These are phyloP conservation scores for Montipora foliosa DNA, from an alignment of 64 coral and sea anemone genomes.

Conservation along the genomic window DNA sequence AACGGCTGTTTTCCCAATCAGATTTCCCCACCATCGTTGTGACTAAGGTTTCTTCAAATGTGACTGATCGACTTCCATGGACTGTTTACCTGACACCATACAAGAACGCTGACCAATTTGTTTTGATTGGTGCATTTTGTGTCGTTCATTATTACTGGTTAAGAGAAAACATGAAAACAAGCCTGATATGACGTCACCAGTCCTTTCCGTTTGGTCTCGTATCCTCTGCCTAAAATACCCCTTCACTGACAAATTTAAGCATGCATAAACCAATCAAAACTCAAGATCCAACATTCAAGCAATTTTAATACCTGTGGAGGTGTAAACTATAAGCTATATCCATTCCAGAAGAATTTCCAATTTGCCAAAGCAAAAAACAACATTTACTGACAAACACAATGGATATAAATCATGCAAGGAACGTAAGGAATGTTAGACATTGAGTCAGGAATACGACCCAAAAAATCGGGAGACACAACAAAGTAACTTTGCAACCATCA, in stretches of 20 bases:
- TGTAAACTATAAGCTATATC: background rate
- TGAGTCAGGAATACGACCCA: background rate
- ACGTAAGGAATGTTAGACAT: constrained; percentile 20
- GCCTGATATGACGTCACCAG: constrained; percentile 18
- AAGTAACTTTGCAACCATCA: no score
- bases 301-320: background rate
- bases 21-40: constrained; percentile 2
- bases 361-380: constrained; percentile 35
- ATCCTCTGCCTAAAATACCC: background rate
- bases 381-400: background rate
- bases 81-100: background rate
- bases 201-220: constrained; percentile 36
- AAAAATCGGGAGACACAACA: no score
- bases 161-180: constrained; percentile 1
- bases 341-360: constrained; percentile 21
- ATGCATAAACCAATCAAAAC: constrained; percentile 4
- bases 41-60: background rate
- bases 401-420: constrained; percentile 10
- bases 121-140: constrained; percentile 36
- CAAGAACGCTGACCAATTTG: constrained; percentile 20
- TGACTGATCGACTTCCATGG: background rate
- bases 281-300: background rate
- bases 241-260: no score
- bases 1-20: constrained; percentile 28
- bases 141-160: constrained; percentile 17